A percentile compares a stretch with the other conserved stretches of the same genome.
phyloP scores from a whole-genome alignment of 2,113 vertebrate genomes.

The Syngnathus floridae region DNA sequence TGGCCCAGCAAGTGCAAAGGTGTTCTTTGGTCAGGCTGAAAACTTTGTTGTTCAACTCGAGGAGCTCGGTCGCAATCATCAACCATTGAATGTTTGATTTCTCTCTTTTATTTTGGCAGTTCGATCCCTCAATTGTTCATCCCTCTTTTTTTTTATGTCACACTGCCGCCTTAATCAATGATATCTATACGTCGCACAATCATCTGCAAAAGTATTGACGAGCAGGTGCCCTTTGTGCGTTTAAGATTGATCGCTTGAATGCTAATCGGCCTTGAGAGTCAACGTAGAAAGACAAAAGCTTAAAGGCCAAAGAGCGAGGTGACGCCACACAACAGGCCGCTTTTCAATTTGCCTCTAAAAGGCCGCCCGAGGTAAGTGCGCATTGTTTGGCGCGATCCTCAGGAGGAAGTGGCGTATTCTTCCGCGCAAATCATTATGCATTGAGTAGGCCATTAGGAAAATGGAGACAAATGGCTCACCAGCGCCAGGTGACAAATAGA shows the following conservation, averaged over 20 bases:
- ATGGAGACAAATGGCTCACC: conserved; percentile 70
- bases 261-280: conserved; percentile 12
- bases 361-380: conserved; percentile 52
- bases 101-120: background rate
- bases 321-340: conserved; percentile 17
- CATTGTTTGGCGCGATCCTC: conserved; percentile 67
- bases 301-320: conserved; percentile 40
- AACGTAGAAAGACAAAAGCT: conserved; percentile 15
- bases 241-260: conserved; percentile 28
- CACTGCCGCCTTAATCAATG: conserved; percentile 23
- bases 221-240: conserved; percentile 1
- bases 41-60: conserved; percentile 22
- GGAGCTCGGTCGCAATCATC: background rate
- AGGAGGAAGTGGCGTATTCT: conserved; percentile 66
- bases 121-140: background rate
- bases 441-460: conserved; percentile 76
- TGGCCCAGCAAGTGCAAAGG: conserved; percentile 49
- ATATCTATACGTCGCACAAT: conserved; percentile 33
- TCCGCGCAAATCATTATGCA: conserved; percentile 75
- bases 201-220: conserved; percentile 36
- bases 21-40: conserved; percentile 21
- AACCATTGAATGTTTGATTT: background rate
- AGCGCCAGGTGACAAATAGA: conserved; percentile 64
- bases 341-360: conserved; percentile 54
- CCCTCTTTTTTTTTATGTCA: conserved; percentile 1